A percentile compares a stretch with the other conserved stretches of the same genome.
Conservation (phyloP, 2,113 vertebrate species). For the Entelurus aequoreus region DNA sequence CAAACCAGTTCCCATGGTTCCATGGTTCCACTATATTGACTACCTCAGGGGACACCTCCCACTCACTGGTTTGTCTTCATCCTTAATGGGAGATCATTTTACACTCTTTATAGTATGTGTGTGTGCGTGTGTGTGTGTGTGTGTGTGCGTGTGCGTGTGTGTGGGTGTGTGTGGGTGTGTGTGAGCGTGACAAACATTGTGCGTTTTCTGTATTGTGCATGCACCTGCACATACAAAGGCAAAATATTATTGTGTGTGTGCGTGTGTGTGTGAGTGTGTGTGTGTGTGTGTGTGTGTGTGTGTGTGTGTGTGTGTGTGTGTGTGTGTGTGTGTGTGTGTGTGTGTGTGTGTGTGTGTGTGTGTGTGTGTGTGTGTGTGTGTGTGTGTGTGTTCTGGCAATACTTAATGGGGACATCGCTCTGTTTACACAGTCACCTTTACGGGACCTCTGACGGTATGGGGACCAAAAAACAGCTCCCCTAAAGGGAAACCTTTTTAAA, state of each 20-base stretch:
- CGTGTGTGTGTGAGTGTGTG: constrained; percentile 7
- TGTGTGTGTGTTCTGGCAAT: no score
- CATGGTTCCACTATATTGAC: constrained; percentile 53
- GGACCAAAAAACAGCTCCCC: no score
- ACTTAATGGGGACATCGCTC: no score
- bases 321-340: no score
- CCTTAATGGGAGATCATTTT: constrained; percentile 67
- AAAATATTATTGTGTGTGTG: not conserved
- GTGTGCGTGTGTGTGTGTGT: constrained; percentile 5
- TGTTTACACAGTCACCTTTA: no score
- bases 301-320: no score
- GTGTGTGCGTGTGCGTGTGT: constrained; percentile 37
- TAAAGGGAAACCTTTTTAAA: no score
- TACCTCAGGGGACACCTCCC: constrained; percentile 66
- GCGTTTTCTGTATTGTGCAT: constrained; percentile 20
- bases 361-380: no score
- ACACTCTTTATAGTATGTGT: constrained; percentile 36
- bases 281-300: no score
- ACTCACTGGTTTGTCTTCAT: constrained; percentile 69
- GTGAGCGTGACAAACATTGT: not conserved
- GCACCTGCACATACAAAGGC: constrained; percentile 37
- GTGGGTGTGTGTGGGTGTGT: constrained; percentile 12
- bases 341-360: no score
- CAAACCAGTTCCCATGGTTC: constrained; percentile 68
- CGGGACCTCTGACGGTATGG: no score